Base-by-base conservation (phyloP, 2,113 vertebrate genomes). In the Ursus arctos region DNA sequence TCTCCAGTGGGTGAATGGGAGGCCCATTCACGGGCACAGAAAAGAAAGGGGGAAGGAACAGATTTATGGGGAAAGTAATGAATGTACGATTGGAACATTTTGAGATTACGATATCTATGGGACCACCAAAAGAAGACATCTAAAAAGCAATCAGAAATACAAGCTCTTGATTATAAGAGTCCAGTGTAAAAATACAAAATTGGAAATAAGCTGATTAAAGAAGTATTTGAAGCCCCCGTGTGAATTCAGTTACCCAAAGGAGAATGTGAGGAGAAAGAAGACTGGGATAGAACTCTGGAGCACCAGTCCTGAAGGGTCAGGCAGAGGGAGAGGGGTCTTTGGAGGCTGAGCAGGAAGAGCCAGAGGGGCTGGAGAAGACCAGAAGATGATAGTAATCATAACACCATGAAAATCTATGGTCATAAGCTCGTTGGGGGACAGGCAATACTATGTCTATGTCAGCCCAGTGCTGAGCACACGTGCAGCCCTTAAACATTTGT, bases 111-210 rank as follows among this genome's bases (percentile, higher is more conserved):
- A 7, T 71, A 82, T 69, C n/a, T 72, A 8, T 81, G 49, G 47
- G n/a, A 49, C 47, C 26, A 74, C 65, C 31, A 77, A 69, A 72
- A 47, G 11, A 55, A 67, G n/a, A 59, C 86, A 72, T 55, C 47
- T 82, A 33, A 83, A 95, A 94, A 74, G 10, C 59, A 96, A 43
- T 36, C 43, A 53, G 76, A 79, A 79, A 79, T 53, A 79, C 31
- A 79, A 53, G 80, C 36, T 33, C 87, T 3, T 94, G 74, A 87
- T 61, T 65, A 61, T 6, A 57, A 61, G 61, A 55, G 10, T 94
- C 33, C 12, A 47, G 47, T 77, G 61, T 74, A 96, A 83, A 95
- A 92, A 92, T 84, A 40, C 72, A 94, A 85, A 88, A 67, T 15
- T 18, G 24, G 79, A 71, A 83, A 57, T 55, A 63, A 57, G 40